Conservation (phyloP, 2,113 vertebrate species). For the Chiloscyllium plagiosum region DNA sequence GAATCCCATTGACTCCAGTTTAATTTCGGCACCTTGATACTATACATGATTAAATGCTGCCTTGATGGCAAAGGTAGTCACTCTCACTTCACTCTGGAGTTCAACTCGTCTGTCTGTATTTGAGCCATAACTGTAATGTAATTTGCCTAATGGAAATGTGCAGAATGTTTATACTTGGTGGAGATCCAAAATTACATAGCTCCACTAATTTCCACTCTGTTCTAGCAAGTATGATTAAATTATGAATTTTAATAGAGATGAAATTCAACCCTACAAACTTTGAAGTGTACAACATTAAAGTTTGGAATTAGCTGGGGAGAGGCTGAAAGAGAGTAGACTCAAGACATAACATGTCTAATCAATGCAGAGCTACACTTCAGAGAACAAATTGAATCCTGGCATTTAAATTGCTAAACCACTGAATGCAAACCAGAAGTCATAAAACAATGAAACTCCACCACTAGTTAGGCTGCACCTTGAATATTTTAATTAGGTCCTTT, state of each 20-base stretch:
- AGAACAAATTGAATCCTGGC: background rate
- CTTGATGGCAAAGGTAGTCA: too few species aligned
- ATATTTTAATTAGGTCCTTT: background rate
- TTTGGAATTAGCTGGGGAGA: background rate
- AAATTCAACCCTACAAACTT: background rate
- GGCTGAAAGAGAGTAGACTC: background rate
- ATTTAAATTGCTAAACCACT: background rate
- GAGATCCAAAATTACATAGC: background rate
- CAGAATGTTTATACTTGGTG: background rate
- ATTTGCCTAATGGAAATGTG: background rate
- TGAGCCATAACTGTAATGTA: background rate
- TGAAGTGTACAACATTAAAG: background rate
- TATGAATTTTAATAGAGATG: background rate
- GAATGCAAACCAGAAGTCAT: background rate
- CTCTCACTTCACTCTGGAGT: too few species aligned
- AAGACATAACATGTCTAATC: background rate
- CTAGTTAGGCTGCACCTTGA: background rate
- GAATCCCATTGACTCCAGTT: too few species aligned
- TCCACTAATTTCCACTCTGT: background rate
- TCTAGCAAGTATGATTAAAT: background rate
- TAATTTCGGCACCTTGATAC: too few species aligned
- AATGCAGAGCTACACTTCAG: background rate
- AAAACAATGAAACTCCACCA: background rate
- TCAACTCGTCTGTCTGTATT: too few species aligned
- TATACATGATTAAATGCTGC: too few species aligned